Conservation (phyloP, 2,888 invertebrate genomes). For the Anoplius nigerrimus region DNA sequence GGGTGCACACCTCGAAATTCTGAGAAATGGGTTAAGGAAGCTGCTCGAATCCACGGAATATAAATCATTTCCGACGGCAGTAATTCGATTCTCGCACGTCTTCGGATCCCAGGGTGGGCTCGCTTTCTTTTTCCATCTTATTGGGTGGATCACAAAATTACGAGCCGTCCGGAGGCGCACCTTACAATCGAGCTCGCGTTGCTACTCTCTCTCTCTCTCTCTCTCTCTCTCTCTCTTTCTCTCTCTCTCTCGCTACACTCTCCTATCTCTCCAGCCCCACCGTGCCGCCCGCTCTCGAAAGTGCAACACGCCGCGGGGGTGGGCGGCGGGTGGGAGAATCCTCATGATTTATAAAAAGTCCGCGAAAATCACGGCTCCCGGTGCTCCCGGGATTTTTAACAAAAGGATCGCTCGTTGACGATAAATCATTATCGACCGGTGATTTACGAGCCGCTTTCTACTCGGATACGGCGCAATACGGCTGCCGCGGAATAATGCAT, state of each 20-base stretch:
- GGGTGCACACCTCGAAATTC: slow-evolving; percentile 48
- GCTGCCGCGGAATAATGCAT: too few relatives aligned
- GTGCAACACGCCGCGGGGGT: background rate
- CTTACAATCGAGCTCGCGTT: background rate
- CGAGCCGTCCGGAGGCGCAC: background rate
- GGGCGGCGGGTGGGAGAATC: background rate
- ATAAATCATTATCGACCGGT: too few relatives aligned
- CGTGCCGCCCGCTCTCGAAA: background rate
- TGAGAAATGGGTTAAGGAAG: slow-evolving; percentile 63
- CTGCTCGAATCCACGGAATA: slow-evolving; percentile 60
- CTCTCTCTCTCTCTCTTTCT: too few relatives aligned
- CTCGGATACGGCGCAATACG: too few relatives aligned
- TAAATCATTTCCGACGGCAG: slow-evolving; percentile 61
- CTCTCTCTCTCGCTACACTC: slow-evolving; percentile 9
- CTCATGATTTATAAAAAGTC: slow-evolving; percentile 1
- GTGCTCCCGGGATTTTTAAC: background rate
- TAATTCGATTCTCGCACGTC: slow-evolving; percentile 60
- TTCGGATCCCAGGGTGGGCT: slow-evolving; percentile 29
- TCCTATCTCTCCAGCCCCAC: slow-evolving; percentile 30
- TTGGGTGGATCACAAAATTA: slow-evolving; percentile 7
- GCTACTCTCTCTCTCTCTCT: background rate
- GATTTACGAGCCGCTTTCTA: too few relatives aligned
- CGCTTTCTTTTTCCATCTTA: slow-evolving; percentile 3
- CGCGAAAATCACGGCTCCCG: slow-evolving; percentile 3
- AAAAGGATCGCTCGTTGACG: too few relatives aligned